These are phyloP conservation scores for Oryzias javanicus DNA, from an alignment of 2,113 vertebrate genomes.

Conservation along the genomic window DNA sequence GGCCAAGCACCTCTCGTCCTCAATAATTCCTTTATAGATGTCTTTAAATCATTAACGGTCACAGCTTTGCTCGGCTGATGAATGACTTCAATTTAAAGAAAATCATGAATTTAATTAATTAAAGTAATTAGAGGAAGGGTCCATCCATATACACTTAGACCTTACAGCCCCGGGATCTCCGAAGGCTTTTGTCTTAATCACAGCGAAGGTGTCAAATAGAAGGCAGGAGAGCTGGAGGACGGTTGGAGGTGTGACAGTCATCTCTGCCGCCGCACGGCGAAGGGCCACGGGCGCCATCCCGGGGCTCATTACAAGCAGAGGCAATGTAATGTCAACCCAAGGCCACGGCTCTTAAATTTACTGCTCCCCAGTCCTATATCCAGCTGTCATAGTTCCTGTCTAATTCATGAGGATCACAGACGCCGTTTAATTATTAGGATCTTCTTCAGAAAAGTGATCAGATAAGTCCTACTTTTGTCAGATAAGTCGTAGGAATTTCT, in stretches of 20 bases:
- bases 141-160: slow-evolving; percentile 52
- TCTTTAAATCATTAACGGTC: slow-evolving; percentile 77
- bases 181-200: slow-evolving; percentile 76
- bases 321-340: slow-evolving; percentile 71
- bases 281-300: slow-evolving; percentile 51
- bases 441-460: too few relatives aligned
- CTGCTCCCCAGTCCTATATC: slow-evolving; percentile 44
- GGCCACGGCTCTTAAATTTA: slow-evolving; percentile 63
- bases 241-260: slow-evolving; percentile 56
- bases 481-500: too few relatives aligned
- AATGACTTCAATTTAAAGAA: slow-evolving; percentile 76
- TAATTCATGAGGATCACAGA: slow-evolving; percentile 57
- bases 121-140: slow-evolving; percentile 72
- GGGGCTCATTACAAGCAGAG: slow-evolving; percentile 67
- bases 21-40: slow-evolving; percentile 73
- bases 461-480: too few relatives aligned
- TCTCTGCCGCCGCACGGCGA: slow-evolving; percentile 10
- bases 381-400: slow-evolving; percentile 60
- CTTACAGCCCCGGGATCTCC: slow-evolving; percentile 56
- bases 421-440: slow-evolving; percentile 37
- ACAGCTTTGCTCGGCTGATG: slow-evolving; percentile 62
- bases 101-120: slow-evolving; percentile 79
- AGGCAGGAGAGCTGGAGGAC: slow-evolving; percentile 59
- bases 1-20: slow-evolving; percentile 58
- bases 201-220: slow-evolving; percentile 59